Evolutionary conservation across 2,888 invertebrate genomes (phyloP).

Genomic region (Xiphydria camelus): DNA sequence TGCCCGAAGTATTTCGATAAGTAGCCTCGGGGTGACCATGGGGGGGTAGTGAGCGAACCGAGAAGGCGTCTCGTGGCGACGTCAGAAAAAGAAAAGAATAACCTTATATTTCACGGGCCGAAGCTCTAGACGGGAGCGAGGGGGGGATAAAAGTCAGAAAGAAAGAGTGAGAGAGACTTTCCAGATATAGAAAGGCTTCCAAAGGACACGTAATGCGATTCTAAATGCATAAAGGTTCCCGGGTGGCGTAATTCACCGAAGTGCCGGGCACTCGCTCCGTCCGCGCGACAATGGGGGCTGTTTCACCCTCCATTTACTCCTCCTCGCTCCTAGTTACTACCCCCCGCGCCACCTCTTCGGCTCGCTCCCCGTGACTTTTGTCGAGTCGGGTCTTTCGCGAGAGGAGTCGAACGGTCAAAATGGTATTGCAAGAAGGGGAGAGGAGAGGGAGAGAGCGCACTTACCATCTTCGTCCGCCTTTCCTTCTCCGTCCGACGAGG

Average conservation of each 20-base stretch:
- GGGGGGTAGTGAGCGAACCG: not conserved
- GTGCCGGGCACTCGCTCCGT: constrained; percentile 24
- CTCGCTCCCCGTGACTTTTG: constrained; percentile 6
- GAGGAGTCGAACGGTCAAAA: too few species aligned
- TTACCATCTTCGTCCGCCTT: constrained; percentile 50
- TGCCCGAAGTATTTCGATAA: too few species aligned
- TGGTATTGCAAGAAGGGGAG: too few species aligned
- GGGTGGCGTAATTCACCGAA: constrained; percentile 29
- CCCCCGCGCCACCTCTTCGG: not conserved
- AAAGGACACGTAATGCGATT: constrained; percentile 31
- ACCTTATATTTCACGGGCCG: too few species aligned
- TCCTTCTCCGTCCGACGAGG: constrained; percentile 51
- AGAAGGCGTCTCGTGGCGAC: constrained; percentile 19
- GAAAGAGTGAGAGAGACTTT: constrained; percentile 8
- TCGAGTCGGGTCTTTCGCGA: not conserved
- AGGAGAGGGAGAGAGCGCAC: constrained; percentile 23
- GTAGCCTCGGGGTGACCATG: not conserved
- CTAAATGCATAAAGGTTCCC: constrained; percentile 33
- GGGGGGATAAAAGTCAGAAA: constrained; percentile 1
- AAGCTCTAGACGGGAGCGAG: too few species aligned
- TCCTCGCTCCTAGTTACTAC: constrained; percentile 9
- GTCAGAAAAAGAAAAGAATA: too few species aligned
- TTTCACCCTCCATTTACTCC: constrained; percentile 17
- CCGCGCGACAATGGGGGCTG: constrained; percentile 22
- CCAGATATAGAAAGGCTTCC: constrained; percentile 18